Evolutionary conservation across 2,113 vertebrate genomes (phyloP), one percentile per base, ranked within the genome.

Genomic region (Mormyrus iriodes): DNA sequence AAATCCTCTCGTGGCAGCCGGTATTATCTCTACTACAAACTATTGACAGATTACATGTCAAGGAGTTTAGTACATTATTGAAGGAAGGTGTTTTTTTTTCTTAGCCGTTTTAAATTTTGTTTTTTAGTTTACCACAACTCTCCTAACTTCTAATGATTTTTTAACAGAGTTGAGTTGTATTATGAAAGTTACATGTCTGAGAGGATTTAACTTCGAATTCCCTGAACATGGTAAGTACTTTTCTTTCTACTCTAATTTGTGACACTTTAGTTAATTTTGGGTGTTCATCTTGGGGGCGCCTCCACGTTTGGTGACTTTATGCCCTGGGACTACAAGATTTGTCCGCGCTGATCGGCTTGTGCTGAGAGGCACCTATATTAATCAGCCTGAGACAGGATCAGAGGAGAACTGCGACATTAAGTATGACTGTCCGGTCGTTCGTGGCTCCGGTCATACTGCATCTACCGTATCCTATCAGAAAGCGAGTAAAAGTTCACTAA

Each of bases 121-220:
- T 90, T 90, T 93, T 93, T 90, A 91, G 89, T 94, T 93, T 92
- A 90, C 91, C 93, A 87, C 88, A 91, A 91, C 92, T 92, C 93
- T 92, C 91, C 92, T 94, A 92, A 92, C 94, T 94, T 95, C 93
- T 93, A 94, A 96, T 96, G 95, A 94, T 94, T 96, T 95, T 95
- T 95, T 93, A 92, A 91, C 92, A 95, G 95, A 96, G 95, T 96
- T 95, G 91, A 95, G 95, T 94, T 94, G 94, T 99, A 99, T 98
- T 98, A 99, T 99, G 97, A 99, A 99, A 99, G 98, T 98, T 97
- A 98, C 97, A 97, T 99, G 97, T 96, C 97, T 98, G 96, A 97
- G 97, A 97, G 97, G 97, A 98, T 98, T 97, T 97, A 97, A 97
- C 97, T 97, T 97, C 97, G 97, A 98, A 96, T 97, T 97, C 97